Base-by-base conservation (phyloP, 2,888 invertebrate species). In the Leistus spinibarbis region DNA sequence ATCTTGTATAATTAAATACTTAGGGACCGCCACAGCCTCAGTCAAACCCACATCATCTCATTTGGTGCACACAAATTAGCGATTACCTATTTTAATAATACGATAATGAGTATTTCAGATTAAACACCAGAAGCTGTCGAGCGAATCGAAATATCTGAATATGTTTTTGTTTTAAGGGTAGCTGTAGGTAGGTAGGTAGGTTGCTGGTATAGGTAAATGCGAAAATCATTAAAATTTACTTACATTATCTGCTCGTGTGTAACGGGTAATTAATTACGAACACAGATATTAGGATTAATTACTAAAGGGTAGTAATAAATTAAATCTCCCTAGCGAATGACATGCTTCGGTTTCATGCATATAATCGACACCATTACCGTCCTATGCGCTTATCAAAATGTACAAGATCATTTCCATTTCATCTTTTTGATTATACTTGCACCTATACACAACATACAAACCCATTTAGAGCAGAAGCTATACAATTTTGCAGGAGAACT, bases 251-350 rank as follows among this genome's bases (percentile, higher is more conserved):
- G 71, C 56, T 27, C 22, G 66, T 19, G 53, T 53, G 62, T 67
- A 71, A 54, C 54, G 54, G 53, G 60, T 73, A 62, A 73, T 73
- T 73, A 73, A 73, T 73, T 73, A 73, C 67, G 62, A 67, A 73
- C 73, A 67, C 60, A 73, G 73, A 72, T 73, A 73, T 73, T 73
- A 73, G 67, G 73, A 73, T 73, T 73, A 73, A 73, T 73, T 73
- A 73, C 67, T 54, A 54, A 73, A 73, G 53, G 67, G 53, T 73
- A 73, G 67, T 73, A 67, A 73, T 73, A 67, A 73, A 73, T 73
- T 71, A 54, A 71, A 71, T 71, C 54, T 73, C 67, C 73, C 40
- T 54, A 20, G 65, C 9, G 22, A 67, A 62, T 73, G 67, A 73
- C 73, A 40, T 40, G 40, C 40, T 40, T 40, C 13, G 40, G 4